Conservation (phyloP, 1,140 invertebrate genomes). For the Nymphalis io region DNA sequence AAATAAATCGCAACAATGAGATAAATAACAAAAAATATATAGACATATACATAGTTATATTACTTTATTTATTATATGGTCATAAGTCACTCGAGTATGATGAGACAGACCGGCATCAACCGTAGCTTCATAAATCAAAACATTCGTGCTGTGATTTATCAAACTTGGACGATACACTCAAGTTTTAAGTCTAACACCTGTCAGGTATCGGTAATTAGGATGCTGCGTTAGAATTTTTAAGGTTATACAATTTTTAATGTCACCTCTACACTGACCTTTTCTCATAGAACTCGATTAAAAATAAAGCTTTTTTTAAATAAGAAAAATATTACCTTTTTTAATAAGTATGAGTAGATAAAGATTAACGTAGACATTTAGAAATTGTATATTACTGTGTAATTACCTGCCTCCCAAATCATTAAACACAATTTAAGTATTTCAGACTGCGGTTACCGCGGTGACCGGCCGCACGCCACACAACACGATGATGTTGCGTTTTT, state of each 20-base stretch:
- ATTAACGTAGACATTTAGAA: constrained; percentile 2
- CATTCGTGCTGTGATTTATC: constrained; percentile 70
- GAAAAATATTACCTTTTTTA: too few relatives aligned
- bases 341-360: background rate
- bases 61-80: constrained; percentile 18
- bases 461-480: constrained; percentile 51
- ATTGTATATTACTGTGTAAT: constrained; percentile 1
- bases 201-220: constrained; percentile 50
- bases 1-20: background rate
- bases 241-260: background rate
- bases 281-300: background rate
- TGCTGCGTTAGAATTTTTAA: constrained; percentile 29
- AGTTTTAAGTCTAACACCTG: constrained; percentile 49
- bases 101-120: constrained; percentile 46
- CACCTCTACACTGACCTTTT: constrained; percentile 4
- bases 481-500: constrained; percentile 59
- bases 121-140: constrained; percentile 67
- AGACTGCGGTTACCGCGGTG: constrained; percentile 42
- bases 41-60: background rate
- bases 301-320: background rate
- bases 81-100: constrained; percentile 34
- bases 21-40: background rate
- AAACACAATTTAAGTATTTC: constrained; percentile 47
- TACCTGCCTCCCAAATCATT: constrained; percentile 45
- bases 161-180: constrained; percentile 50